Percentiles rank a stretch among this genome's conserved stretches.
phyloP scores from a whole-genome alignment of 2,888 invertebrate species.

The Drosophila quinaria region DNA sequence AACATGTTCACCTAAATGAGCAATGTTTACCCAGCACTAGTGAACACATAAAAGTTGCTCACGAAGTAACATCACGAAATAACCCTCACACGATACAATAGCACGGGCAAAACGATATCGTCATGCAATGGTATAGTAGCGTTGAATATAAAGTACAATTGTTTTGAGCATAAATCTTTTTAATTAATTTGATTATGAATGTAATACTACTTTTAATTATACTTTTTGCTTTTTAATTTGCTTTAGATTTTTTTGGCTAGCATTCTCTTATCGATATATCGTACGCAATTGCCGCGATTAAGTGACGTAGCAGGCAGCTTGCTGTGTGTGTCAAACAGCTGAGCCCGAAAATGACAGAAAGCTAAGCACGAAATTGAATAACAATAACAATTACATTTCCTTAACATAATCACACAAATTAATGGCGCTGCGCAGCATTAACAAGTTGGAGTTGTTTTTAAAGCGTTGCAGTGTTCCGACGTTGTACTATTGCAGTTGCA shows the following conservation, averaged over 20 bases:
- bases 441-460: slow-evolving; percentile 56
- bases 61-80: no score
- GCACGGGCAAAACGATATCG: neutral
- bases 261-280: slow-evolving; percentile 37
- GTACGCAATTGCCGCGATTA: neutral
- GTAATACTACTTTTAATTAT: neutral
- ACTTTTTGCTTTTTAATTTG: neutral
- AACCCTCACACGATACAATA: slow-evolving; percentile 28
- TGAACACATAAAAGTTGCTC: no score
- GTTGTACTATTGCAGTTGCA: slow-evolving; percentile 31
- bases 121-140: neutral
- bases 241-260: neutral
- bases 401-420: slow-evolving; percentile 41
- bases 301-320: slow-evolving; percentile 60
- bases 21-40: no score
- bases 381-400: slow-evolving; percentile 47
- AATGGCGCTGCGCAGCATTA: slow-evolving; percentile 78
- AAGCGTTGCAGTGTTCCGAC: slow-evolving; percentile 51
- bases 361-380: slow-evolving; percentile 70
- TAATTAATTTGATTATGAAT: neutral
- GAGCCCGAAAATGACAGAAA: slow-evolving; percentile 47
- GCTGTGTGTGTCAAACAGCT: slow-evolving; percentile 47
- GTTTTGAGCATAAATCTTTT: neutral
- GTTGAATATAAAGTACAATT: neutral
- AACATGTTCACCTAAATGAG: no score